Conservation (phyloP, 2,797 vertebrate genomes). For the Poeciliopsis presidionis region DNA sequence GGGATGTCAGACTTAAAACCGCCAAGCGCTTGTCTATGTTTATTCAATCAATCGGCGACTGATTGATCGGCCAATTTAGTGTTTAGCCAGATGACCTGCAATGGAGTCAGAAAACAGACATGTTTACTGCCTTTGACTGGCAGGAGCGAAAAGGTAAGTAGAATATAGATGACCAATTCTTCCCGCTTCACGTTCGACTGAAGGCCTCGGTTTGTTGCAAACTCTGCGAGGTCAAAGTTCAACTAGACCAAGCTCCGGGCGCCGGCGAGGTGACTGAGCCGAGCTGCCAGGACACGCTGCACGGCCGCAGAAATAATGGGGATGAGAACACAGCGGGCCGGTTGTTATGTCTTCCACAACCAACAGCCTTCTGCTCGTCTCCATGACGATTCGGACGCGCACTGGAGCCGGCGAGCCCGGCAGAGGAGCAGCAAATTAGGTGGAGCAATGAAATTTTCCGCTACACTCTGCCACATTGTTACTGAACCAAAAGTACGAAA, state of each 20-base stretch:
- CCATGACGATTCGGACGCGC: neutral
- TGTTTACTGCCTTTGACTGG: neutral
- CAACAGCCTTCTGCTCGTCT: neutral
- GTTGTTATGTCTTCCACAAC: neutral
- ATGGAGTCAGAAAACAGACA: neutral
- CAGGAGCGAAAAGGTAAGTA: neutral
- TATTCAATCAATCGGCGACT: neutral
- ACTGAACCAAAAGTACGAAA: neutral
- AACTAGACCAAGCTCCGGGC: neutral
- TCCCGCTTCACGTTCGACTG: neutral
- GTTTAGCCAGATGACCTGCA: neutral
- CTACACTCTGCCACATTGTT: neutral
- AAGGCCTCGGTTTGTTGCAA: neutral
- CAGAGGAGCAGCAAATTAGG: neutral
- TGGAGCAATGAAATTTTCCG: neutral
- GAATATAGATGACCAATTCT: neutral
- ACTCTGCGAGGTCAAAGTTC: constrained; percentile 11
- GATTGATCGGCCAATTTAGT: neutral
- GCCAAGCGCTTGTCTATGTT: neutral
- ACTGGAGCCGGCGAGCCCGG: neutral
- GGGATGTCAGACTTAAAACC: neutral
- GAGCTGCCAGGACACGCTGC: neutral
- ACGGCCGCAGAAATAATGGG: constrained; percentile 5
- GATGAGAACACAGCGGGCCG: neutral
- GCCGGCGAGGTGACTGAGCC: neutral